Evolutionary conservation across 2,888 invertebrate species (phyloP).

Genomic region (Andrena praecox): DNA sequence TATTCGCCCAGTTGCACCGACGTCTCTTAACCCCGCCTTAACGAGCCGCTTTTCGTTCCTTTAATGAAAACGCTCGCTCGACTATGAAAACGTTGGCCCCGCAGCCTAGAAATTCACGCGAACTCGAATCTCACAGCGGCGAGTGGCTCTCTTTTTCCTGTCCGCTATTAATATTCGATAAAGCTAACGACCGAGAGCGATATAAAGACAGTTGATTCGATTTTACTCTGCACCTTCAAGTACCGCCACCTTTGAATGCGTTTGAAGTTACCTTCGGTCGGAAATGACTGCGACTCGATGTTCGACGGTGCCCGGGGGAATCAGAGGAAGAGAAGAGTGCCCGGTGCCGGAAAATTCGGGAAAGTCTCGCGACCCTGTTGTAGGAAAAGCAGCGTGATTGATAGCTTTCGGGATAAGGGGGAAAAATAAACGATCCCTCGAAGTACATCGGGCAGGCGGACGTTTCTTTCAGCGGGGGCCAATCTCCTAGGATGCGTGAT

Average conservation of each 20-base stretch:
- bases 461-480: slow-evolving; percentile 51
- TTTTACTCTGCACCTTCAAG: no score
- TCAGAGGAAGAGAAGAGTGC: not conserved
- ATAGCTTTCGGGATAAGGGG: slow-evolving; percentile 51
- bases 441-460: slow-evolving; percentile 38
- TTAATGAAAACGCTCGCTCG: slow-evolving; percentile 12
- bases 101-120: slow-evolving; percentile 6
- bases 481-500: slow-evolving; percentile 50
- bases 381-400: slow-evolving; percentile 45
- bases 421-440: slow-evolving; percentile 67
- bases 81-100: slow-evolving; percentile 9
- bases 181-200: not conserved
- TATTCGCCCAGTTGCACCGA: slow-evolving; percentile 44
- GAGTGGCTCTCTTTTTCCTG: not conserved
- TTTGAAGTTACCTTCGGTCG: no score
- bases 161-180: not conserved
- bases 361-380: slow-evolving; percentile 26
- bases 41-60: slow-evolving; percentile 26
- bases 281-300: no score
- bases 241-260: no score
- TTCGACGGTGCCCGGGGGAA: not conserved
- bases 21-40: slow-evolving; percentile 37
- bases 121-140: slow-evolving; percentile 3
- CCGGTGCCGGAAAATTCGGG: slow-evolving; percentile 32
- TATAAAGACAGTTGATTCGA: not conserved